Percentiles rank a stretch among this genome's conserved stretches.
Conservation (phyloP, 2,113 vertebrate species). For the Pituophis catenifer region DNA sequence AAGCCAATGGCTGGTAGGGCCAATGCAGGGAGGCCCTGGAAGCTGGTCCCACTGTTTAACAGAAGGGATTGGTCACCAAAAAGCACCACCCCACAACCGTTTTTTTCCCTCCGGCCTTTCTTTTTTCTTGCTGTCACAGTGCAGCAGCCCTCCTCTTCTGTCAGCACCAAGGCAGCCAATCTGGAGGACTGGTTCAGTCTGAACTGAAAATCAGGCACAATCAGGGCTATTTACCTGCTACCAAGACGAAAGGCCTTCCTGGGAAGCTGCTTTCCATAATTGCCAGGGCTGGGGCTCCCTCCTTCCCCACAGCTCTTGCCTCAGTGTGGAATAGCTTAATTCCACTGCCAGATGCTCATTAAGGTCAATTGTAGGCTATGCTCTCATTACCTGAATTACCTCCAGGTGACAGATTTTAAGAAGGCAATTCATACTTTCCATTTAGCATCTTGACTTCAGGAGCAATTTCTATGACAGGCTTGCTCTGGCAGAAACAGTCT, state of each 20-base stretch:
- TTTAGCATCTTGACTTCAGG: neutral
- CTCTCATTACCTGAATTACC: constrained; percentile 1
- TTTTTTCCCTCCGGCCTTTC: neutral
- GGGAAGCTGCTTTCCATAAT: neutral
- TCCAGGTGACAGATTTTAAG: neutral
- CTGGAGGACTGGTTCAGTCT: neutral
- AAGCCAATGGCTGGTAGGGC: neutral
- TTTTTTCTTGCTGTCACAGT: neutral
- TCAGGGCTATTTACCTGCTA: neutral
- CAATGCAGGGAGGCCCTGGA: neutral
- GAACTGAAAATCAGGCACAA: neutral
- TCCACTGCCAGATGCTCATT: neutral
- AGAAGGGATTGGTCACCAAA: neutral
- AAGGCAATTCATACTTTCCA: neutral
- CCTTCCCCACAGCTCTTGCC: neutral
- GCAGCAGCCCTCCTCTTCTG: neutral
- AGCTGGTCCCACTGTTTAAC: neutral
- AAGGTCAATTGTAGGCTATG: neutral
- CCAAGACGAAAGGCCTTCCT: neutral
- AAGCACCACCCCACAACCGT: neutral
- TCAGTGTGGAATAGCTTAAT: neutral
- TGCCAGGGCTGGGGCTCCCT: neutral
- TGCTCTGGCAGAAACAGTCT: neutral
- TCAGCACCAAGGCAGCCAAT: neutral
- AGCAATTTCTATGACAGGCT: neutral